Conservation (phyloP, 2,113 vertebrate species). For the Misgurnus anguillicaudatus region DNA sequence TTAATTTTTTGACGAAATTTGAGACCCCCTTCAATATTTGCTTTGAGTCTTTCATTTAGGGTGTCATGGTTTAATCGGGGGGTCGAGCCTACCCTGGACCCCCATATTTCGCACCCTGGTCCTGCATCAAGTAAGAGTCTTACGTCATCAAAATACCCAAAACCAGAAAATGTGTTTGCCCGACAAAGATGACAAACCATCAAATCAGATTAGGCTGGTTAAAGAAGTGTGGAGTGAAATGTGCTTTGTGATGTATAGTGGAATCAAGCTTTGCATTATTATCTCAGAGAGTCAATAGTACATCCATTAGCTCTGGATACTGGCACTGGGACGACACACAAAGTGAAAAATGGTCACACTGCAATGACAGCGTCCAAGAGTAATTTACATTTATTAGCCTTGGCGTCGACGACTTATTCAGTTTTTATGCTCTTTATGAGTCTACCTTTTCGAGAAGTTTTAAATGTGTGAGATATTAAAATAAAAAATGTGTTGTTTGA, state of each 20-base stretch:
- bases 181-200: no score
- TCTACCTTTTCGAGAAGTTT: slow-evolving; percentile 54
- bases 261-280: slow-evolving; percentile 29
- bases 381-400: slow-evolving; percentile 68
- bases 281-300: slow-evolving; percentile 43
- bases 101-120: no score
- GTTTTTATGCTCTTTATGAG: slow-evolving; percentile 56
- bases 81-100: no score
- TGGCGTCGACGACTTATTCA: slow-evolving; percentile 61
- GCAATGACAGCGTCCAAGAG: slow-evolving; percentile 66
- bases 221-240: no score
- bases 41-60: no score
- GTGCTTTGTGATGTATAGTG: not conserved
- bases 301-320: slow-evolving; percentile 62
- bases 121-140: no score
- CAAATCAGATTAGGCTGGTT: no score
- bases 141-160: no score
- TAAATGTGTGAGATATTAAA: not conserved
- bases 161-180: no score
- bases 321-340: slow-evolving; percentile 60
- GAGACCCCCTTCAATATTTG: no score
- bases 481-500: not conserved
- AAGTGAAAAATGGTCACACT: slow-evolving; percentile 70
- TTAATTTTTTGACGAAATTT: no score
- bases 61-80: no score